Conservation (phyloP, 2,113 vertebrate species). For the Lamprologus sp. region DNA sequence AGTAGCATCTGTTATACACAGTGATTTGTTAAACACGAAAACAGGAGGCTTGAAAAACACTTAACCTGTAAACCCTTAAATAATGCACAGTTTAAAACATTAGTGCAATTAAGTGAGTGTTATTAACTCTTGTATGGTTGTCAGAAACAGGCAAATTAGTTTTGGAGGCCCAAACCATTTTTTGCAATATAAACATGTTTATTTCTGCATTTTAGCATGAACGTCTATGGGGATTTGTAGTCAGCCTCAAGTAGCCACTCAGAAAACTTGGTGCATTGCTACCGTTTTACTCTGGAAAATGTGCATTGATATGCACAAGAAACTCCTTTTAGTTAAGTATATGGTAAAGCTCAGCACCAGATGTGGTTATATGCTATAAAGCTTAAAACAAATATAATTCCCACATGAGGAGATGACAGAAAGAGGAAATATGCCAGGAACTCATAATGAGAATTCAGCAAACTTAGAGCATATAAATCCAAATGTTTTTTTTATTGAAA, state of each 20-base stretch:
- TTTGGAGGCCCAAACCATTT: background rate
- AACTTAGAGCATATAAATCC: background rate
- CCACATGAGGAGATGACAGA: background rate
- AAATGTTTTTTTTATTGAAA: background rate
- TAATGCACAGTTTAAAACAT: background rate
- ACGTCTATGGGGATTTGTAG: background rate
- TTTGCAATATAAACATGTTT: background rate
- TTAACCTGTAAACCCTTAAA: background rate
- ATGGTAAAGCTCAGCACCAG: background rate
- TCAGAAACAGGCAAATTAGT: background rate
- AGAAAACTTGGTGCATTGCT: background rate
- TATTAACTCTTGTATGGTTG: background rate
- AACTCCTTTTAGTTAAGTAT: background rate
- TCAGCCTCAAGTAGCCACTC: background rate
- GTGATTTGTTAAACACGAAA: background rate
- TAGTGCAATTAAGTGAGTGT: background rate
- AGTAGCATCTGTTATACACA: background rate
- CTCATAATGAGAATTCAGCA: background rate
- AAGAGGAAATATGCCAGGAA: background rate
- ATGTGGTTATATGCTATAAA: background rate
- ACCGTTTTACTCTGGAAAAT: background rate
- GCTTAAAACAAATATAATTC: background rate
- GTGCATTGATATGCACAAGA: background rate
- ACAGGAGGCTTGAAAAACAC: background rate
- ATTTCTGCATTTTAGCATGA: background rate